Conservation (phyloP, 2,888 invertebrate genomes). For the Esperia sulphurella region DNA sequence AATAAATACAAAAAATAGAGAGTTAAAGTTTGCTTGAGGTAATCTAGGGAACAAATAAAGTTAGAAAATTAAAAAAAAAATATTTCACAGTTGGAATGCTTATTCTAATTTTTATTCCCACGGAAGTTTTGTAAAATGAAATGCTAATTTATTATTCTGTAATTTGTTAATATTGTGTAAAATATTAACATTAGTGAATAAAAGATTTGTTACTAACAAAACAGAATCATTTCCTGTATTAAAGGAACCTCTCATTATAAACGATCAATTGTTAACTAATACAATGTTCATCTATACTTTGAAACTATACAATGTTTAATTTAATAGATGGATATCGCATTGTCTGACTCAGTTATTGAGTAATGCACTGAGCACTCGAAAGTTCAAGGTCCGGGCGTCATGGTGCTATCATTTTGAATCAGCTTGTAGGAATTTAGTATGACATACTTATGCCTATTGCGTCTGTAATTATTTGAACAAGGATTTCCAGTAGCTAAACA, state of each 20-base stretch:
- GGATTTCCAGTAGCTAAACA: neutral
- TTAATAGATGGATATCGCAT: slow-evolving; percentile 1
- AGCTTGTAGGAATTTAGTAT: slow-evolving; percentile 4
- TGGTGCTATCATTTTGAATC: slow-evolving; percentile 3
- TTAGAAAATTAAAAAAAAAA: no score
- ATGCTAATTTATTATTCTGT: no score
- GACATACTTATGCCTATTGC: slow-evolving; percentile 1
- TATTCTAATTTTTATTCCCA: no score
- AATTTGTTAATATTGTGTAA: no score
- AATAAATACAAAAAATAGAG: no score
- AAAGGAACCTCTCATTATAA: neutral
- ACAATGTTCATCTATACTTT: neutral
- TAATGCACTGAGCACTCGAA: neutral
- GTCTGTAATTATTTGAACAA: neutral
- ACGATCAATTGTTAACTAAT: neutral
- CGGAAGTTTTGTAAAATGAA: no score
- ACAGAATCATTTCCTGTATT: neutral
- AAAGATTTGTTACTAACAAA: no score
- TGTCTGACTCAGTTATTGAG: slow-evolving; percentile 5
- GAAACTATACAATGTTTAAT: neutral
- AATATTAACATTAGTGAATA: no score
- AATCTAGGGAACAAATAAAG: no score
- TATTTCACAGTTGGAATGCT: no score
- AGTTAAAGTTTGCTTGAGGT: no score
- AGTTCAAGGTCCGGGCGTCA: slow-evolving; percentile 4